These are phyloP conservation scores for Papilio demoleus DNA, from an alignment of 2,888 invertebrate genomes.

Conservation along the genomic window DNA sequence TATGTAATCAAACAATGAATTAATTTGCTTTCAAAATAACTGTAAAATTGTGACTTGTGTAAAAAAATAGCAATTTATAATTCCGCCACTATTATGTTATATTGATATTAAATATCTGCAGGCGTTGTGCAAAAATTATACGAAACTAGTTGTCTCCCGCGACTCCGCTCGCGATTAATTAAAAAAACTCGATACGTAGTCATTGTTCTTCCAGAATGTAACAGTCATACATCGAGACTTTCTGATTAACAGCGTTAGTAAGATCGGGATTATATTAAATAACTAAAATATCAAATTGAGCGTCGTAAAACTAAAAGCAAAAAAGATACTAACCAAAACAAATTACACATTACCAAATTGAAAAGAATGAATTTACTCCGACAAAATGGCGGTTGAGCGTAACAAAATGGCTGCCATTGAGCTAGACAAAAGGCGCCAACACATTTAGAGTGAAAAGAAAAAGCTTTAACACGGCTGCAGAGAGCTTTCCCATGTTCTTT, in stretches of 20 bases:
- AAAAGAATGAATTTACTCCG: constrained; percentile 7
- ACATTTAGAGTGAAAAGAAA: constrained; percentile 31
- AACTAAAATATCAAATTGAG: no score
- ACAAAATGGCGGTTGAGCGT: constrained; percentile 16
- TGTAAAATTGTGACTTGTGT: neutral
- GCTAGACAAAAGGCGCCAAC: constrained; percentile 26
- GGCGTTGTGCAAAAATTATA: neutral
- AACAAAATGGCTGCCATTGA: constrained; percentile 12
- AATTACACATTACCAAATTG: constrained; percentile 1
- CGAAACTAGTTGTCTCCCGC: no score
- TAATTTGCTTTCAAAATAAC: neutral
- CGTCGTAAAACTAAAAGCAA: no score
- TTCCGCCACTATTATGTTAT: neutral
- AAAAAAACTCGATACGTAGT: no score
- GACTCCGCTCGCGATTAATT: no score
- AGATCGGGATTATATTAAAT: no score
- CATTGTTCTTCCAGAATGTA: no score
- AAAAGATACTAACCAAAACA: neutral
- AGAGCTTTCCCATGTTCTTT: constrained; percentile 48
- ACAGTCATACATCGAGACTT: no score
- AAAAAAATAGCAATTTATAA: neutral
- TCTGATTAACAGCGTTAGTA: no score
- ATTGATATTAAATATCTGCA: neutral
- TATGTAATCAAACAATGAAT: neutral
- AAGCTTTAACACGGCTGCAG: constrained; percentile 39